Evolutionary conservation across 2,113 vertebrate species (phyloP).

Genomic region (Anhinga anhinga): DNA sequence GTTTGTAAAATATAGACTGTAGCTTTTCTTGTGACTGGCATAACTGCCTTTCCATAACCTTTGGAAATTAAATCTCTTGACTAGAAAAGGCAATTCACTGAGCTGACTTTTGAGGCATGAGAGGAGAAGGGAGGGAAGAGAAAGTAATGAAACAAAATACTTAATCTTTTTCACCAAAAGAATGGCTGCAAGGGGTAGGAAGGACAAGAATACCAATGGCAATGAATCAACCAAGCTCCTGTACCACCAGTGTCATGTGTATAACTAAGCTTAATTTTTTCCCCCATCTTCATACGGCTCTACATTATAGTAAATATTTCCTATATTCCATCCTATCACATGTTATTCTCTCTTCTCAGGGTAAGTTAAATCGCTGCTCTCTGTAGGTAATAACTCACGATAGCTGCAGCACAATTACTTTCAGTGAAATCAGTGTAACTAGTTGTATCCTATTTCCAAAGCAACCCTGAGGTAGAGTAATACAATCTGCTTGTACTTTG

Average conservation of each 20-base stretch:
- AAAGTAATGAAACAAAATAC: background rate
- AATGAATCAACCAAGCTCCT: background rate
- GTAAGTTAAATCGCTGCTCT: background rate
- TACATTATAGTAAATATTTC: background rate
- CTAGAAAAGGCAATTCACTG: background rate
- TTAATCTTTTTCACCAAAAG: background rate
- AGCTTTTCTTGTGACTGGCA: background rate
- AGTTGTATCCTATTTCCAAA: background rate
- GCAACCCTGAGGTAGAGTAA: background rate
- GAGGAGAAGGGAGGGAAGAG: background rate
- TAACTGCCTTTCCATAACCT: background rate
- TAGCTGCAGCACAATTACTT: background rate
- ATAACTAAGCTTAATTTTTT: background rate
- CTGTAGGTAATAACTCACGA: background rate
- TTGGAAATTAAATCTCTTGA: background rate
- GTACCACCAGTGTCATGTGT: background rate
- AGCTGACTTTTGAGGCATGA: background rate
- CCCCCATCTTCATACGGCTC: background rate
- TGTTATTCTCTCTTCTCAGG: background rate
- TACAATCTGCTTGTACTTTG: background rate
- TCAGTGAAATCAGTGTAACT: background rate
- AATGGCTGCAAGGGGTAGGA: background rate
- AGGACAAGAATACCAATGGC: background rate
- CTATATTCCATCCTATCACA: background rate
- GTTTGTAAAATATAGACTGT: background rate